Evolutionary conservation across 2,888 invertebrate species (phyloP).

Genomic region (Caenorhabditis panamensis): DNA sequence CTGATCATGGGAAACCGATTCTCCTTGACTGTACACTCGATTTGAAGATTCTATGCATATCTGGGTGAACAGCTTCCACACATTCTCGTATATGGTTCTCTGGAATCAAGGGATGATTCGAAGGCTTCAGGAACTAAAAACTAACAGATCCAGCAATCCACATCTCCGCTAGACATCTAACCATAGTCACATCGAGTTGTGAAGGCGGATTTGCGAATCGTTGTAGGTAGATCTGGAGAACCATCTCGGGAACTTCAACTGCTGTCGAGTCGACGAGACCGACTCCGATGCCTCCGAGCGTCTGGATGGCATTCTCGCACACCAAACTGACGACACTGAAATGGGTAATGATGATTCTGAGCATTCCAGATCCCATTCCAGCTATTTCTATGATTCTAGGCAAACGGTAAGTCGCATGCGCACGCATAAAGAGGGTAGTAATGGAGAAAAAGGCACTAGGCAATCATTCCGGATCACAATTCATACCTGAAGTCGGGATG

Average conservation of each 20-base stretch:
- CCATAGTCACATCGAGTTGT: slow-evolving; percentile 92
- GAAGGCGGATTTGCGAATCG: slow-evolving; percentile 95
- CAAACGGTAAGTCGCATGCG: slow-evolving; percentile 17
- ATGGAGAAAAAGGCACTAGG: slow-evolving; percentile 3
- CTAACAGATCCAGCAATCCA: slow-evolving; percentile 87
- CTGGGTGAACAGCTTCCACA: slow-evolving; percentile 97
- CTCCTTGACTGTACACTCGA: slow-evolving; percentile 75
- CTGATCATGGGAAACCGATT: slow-evolving; percentile 69
- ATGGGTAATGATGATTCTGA: no score
- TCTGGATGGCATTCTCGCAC: slow-evolving; percentile 95
- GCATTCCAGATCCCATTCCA: no score
- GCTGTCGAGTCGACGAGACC: slow-evolving; percentile 69
- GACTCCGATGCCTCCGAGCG: slow-evolving; percentile 95
- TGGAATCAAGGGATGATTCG: slow-evolving; percentile 76
- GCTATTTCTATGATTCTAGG: no score
- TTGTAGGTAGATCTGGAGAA: slow-evolving; percentile 74
- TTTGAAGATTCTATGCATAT: slow-evolving; percentile 90
- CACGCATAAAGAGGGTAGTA: slow-evolving; percentile 4
- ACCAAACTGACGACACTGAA: slow-evolving; percentile 92
- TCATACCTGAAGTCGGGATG: slow-evolving; percentile 57
- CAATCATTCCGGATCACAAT: neutral
- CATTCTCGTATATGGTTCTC: slow-evolving; percentile 89
- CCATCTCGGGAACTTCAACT: slow-evolving; percentile 73
- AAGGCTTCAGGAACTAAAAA: neutral
- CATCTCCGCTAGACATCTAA: slow-evolving; percentile 98